phyloP scores from a whole-genome alignment of 2,113 vertebrate genomes.

The Poeciliopsis occidentalis region DNA sequence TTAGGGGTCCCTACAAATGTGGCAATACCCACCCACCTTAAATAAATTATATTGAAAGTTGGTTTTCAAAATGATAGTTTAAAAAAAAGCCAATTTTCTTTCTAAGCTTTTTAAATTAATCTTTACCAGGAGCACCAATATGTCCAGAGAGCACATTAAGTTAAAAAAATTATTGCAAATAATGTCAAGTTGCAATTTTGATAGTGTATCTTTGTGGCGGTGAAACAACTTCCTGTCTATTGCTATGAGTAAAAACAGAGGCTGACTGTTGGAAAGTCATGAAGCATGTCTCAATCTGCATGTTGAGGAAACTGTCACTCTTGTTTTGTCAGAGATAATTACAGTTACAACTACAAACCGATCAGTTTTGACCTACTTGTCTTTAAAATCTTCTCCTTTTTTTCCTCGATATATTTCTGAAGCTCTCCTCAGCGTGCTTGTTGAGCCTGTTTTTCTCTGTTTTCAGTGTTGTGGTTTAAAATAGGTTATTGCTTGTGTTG shows the following conservation, averaged over 20 bases:
- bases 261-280: slow-evolving; percentile 21
- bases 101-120: not conserved
- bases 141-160: not conserved
- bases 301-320: slow-evolving; percentile 14
- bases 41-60: not conserved
- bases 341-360: slow-evolving; percentile 21
- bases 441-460: slow-evolving; percentile 1
- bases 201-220: slow-evolving; percentile 9
- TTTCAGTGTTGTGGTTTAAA: slow-evolving; percentile 3
- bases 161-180: not conserved
- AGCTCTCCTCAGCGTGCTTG: not conserved
- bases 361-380: slow-evolving; percentile 35
- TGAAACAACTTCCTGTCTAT: slow-evolving; percentile 24
- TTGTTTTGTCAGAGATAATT: slow-evolving; percentile 37
- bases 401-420: not conserved
- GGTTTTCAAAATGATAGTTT: not conserved
- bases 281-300: not conserved
- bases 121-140: not conserved
- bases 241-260: slow-evolving; percentile 7
- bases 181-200: not conserved
- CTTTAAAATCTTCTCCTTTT: slow-evolving; percentile 4
- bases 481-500: slow-evolving; percentile 22
- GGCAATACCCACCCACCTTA: not conserved
- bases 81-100: not conserved
- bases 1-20: too few species aligned